Evolutionary conservation across 2,888 invertebrate genomes (phyloP).

Genomic region (Noctua janthe): DNA sequence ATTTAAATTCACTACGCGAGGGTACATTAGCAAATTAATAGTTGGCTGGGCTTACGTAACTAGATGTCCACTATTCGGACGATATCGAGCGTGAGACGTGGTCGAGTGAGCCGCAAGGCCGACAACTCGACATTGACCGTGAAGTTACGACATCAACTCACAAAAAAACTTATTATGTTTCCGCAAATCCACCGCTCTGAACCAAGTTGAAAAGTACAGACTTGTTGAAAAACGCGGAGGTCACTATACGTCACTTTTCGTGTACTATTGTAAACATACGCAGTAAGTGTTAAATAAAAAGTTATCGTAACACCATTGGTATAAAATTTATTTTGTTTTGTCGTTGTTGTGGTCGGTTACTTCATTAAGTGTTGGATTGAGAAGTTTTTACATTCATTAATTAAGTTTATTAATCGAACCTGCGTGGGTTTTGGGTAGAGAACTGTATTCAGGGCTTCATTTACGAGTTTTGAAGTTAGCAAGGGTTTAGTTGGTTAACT

Average conservation of each 20-base stretch:
- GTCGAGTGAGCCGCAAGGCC: conserved; percentile 85
- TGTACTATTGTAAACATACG: conserved; percentile 60
- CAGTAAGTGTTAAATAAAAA: conserved; percentile 44
- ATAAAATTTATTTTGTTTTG: conserved; percentile 36
- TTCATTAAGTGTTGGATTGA: conserved; percentile 29
- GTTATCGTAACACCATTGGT: conserved; percentile 26
- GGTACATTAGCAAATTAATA: conserved; percentile 82
- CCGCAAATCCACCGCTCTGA: conserved; percentile 84
- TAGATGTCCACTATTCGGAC: conserved; percentile 80
- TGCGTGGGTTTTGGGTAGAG: conserved; percentile 12
- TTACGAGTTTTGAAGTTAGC: conserved; percentile 19
- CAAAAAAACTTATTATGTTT: conserved; percentile 84
- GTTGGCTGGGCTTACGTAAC: conserved; percentile 84
- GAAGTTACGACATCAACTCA: conserved; percentile 82
- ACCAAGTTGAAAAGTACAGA: conserved; percentile 73
- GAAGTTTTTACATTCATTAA: conserved; percentile 38
- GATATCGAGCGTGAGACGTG: conserved; percentile 80
- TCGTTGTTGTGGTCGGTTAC: conserved; percentile 1
- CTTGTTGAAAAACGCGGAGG: conserved; percentile 71
- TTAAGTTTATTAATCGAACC: conserved; percentile 17
- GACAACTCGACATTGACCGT: conserved; percentile 89
- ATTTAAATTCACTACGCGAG: conserved; percentile 75
- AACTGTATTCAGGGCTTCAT: conserved; percentile 8
- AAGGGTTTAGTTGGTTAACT: conserved; percentile 25
- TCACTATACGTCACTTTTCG: conserved; percentile 68